These are phyloP conservation scores for Drosophila sucinea DNA, from an alignment of 1,140 invertebrate genomes.

Conservation along the genomic window DNA sequence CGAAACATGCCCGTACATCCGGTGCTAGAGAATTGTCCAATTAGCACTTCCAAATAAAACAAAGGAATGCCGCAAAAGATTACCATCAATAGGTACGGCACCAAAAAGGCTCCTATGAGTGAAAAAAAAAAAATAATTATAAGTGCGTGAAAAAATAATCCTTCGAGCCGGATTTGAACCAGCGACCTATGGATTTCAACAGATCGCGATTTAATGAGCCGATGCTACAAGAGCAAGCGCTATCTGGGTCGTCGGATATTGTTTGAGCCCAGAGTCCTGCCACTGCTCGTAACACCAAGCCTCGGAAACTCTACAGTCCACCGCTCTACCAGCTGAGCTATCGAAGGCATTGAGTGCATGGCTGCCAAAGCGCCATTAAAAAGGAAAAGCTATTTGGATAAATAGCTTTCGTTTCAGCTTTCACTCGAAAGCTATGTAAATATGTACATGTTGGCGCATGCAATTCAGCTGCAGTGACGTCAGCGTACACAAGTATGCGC, in stretches of 20 bases:
- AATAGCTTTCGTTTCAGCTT: conserved; percentile 55
- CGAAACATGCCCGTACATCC: conserved; percentile 92
- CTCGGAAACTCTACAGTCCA: conserved; percentile 88
- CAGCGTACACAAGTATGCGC: conserved; percentile 35
- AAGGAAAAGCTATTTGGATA: background rate
- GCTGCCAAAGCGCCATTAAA: conserved; percentile 27
- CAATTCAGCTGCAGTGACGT: conserved; percentile 30
- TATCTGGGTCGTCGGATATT: conserved; percentile 52
- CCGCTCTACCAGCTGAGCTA: conserved; percentile 95
- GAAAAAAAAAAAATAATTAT: background rate
- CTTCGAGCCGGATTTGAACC: conserved; percentile 89
- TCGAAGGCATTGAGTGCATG: conserved; percentile 85
- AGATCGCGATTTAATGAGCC: conserved; percentile 51
- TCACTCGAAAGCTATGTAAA: conserved; percentile 65
- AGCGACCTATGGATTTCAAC: conserved; percentile 88
- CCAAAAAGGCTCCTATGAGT: conserved; percentile 88
- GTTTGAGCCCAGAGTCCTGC: conserved; percentile 57
- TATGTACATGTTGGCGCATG: conserved; percentile 5
- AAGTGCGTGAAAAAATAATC: conserved; percentile 70
- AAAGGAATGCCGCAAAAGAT: conserved; percentile 93
- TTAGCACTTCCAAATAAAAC: conserved; percentile 94
- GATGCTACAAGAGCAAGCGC: conserved; percentile 59
- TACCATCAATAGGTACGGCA: conserved; percentile 90
- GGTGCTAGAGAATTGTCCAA: conserved; percentile 93
- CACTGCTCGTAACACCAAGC: conserved; percentile 56